A percentile compares a stretch with the other conserved stretches of the same genome.
Conservation (phyloP, 2,113 vertebrate genomes). For the Varanus salvator region DNA sequence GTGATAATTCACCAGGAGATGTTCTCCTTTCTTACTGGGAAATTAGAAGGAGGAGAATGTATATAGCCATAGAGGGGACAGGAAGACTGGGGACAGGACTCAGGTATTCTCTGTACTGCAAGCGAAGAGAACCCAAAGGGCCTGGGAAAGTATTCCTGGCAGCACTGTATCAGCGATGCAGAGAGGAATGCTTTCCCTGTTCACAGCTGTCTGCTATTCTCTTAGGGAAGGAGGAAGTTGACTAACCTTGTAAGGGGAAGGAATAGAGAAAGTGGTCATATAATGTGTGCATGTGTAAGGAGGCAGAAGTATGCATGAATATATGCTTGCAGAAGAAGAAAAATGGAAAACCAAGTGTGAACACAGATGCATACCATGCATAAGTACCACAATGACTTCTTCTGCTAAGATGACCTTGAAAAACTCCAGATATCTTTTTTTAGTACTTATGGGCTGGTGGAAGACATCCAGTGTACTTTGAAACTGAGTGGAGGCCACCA, state of each 20-base stretch:
- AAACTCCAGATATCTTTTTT: not conserved
- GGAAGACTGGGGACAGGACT: not conserved
- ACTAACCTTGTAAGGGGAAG: not conserved
- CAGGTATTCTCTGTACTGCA: not conserved
- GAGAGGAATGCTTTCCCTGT: not conserved
- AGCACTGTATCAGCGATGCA: not conserved
- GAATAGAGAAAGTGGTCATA: not conserved
- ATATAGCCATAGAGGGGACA: not conserved
- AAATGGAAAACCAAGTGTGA: not conserved
- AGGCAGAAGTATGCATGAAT: not conserved
- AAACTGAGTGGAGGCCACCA: conserved; percentile 2
- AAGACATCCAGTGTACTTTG: not conserved
- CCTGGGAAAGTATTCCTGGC: not conserved
- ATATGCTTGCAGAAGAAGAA: not conserved
- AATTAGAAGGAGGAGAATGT: not conserved
- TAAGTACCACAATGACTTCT: not conserved
- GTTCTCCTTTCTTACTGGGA: not conserved
- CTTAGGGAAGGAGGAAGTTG: not conserved
- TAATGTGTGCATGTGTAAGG: not conserved
- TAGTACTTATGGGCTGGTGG: not conserved
- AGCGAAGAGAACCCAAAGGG: not conserved
- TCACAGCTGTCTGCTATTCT: not conserved
- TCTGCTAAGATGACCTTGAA: not conserved
- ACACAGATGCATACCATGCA: not conserved
- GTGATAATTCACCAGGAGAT: too few relatives aligned